Evolutionary conservation across 1,140 invertebrate genomes (phyloP).

Genomic region (Cotesia vestalis): DNA sequence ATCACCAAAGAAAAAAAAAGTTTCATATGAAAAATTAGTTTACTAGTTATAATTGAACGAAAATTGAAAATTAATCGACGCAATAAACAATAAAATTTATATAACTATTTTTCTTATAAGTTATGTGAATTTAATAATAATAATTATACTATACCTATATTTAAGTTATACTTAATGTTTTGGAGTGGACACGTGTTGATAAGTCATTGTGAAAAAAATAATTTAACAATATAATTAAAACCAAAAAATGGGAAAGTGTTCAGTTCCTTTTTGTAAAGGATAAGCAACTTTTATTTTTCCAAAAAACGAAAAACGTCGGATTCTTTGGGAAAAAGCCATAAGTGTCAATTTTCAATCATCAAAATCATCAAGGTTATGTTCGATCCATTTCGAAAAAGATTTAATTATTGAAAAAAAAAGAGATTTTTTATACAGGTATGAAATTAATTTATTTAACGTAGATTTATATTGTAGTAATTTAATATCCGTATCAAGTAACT

Average conservation of each 20-base stretch:
- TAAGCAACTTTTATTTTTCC: background rate
- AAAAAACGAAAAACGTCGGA: background rate
- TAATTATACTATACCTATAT: no score
- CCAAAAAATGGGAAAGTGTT: background rate
- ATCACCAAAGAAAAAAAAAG: background rate
- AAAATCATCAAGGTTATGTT: constrained; percentile 3
- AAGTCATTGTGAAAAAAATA: no score
- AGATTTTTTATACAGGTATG: constrained; percentile 6
- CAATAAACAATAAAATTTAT: background rate
- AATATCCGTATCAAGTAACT: constrained; percentile 13
- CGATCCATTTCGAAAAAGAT: background rate
- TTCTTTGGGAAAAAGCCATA: background rate
- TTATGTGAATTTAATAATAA: no score
- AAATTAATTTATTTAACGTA: constrained; percentile 5
- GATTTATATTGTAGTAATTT: background rate
- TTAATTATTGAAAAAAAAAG: background rate
- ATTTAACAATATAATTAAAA: no score
- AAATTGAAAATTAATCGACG: background rate
- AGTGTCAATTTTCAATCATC: background rate
- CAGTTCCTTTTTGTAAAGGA: background rate
- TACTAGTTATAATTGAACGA: background rate
- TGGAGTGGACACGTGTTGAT: no score
- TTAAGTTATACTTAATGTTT: no score
- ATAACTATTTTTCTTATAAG: background rate
- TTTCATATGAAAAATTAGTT: background rate